Evolutionary conservation across 1,140 invertebrate species (phyloP).

Genomic region (Drosophila fuyamai): DNA sequence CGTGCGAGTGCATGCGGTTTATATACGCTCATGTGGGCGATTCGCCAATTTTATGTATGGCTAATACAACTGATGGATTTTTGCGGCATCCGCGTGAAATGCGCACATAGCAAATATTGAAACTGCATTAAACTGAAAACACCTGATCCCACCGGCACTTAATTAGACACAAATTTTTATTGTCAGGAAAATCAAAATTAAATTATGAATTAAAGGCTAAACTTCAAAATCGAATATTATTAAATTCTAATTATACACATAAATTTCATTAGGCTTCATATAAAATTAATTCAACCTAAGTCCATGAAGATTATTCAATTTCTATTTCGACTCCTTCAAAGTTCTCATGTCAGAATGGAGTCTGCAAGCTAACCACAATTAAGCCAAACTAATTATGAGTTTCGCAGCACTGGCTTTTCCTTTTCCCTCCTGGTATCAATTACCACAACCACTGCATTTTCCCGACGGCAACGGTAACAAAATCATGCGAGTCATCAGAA

Average conservation of each 20-base stretch:
- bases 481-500: conserved; percentile 39
- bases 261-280: background rate
- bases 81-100: conserved; percentile 49
- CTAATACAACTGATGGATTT: conserved; percentile 27
- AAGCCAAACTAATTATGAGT: conserved; percentile 26
- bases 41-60: conserved; percentile 7
- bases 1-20: conserved; percentile 2
- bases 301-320: background rate
- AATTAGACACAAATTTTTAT: conserved; percentile 14
- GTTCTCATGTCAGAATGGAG: background rate
- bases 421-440: conserved; percentile 9
- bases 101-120: conserved; percentile 46
- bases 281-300: background rate
- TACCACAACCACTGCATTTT: conserved; percentile 30
- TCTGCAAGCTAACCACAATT: conserved; percentile 25
- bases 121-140: conserved; percentile 35
- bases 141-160: conserved; percentile 10
- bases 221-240: too few relatives aligned
- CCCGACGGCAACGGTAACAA: conserved; percentile 17
- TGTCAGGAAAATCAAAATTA: too few relatives aligned
- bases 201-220: too few relatives aligned
- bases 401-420: conserved; percentile 12
- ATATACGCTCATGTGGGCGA: conserved; percentile 5
- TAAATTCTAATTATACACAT: too few relatives aligned
- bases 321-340: background rate